A percentile compares a stretch with the other conserved stretches of the same genome.
These are phyloP conservation scores for Eupithecia pulchellata DNA, from an alignment of 2,888 invertebrate species.

Conservation along the genomic window DNA sequence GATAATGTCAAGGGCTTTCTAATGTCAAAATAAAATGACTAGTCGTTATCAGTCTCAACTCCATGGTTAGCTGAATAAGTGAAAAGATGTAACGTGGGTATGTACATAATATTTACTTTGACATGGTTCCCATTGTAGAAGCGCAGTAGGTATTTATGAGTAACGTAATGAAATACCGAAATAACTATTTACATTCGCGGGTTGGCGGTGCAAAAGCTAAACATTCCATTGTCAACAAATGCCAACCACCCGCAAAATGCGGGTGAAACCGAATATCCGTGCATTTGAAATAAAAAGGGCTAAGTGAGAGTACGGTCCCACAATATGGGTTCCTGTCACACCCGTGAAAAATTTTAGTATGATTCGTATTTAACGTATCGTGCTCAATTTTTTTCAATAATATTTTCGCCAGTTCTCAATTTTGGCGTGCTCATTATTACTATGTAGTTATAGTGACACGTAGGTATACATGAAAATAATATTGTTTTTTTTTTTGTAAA, in stretches of 20 bases:
- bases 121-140: not conserved
- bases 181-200: conserved; percentile 27
- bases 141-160: not conserved
- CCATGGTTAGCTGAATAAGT: too few relatives aligned
- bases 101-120: not conserved
- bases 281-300: not conserved
- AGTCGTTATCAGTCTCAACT: too few relatives aligned
- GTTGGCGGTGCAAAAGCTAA: conserved; percentile 1
- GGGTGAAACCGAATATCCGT: conserved; percentile 26
- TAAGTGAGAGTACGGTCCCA: not conserved
- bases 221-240: conserved; percentile 9
- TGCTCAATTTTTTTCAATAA: too few relatives aligned
- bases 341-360: not conserved
- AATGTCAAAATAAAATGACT: too few relatives aligned
- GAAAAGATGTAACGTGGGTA: not conserved
- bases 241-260: conserved; percentile 11
- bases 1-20: too few relatives aligned
- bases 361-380: too few relatives aligned
- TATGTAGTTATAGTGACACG: too few relatives aligned
- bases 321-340: not conserved
- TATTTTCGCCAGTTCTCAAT: too few relatives aligned
- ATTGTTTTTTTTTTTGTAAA: too few relatives aligned
- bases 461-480: too few relatives aligned
- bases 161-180: conserved; percentile 29
- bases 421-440: too few relatives aligned